Evolutionary conservation across 1,140 invertebrate species (phyloP), one percentile per base, ranked within the genome.

Genomic region (honey bee (Apis mellifera)): DNA sequence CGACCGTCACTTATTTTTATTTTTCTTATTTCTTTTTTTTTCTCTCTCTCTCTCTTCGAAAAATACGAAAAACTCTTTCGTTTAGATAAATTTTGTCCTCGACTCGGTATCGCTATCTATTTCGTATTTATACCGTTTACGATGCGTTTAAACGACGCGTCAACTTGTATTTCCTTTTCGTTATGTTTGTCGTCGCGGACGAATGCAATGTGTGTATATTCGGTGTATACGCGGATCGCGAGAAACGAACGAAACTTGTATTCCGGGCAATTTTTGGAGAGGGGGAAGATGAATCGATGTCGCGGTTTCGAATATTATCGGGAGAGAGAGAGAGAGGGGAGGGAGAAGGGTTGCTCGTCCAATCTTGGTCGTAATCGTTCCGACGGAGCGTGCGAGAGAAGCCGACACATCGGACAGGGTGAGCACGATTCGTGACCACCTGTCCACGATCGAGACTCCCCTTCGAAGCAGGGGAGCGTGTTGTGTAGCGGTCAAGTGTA

Each of bases 361-460:
- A 7, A 62, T 2, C 23, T 21, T 70, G 55, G 55, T 26, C 48
- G 26, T 64, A 80, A 73, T 80, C 52, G 69, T 76, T 84, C 65
- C 32, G 78, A 76, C 54, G 65, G 52, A 65, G 50, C 52, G 54
- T 73, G 42, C 19, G 69, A 50, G 82, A 65, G 50, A 50, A 66
- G 69, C 59, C 55, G 69, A 76, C 79, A n/a, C 11, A 50, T 55
- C 66, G 66, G 55, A 73, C 68, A 57, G 64, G 55, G 32, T 54
- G 75, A 71, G 66, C 77, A 81, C 66, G 84, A 84, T 79, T 83
- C 81, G 73, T 78, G 84, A 81, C 83, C 88, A 90, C 85, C 88
- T 89, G 87, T 86, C 88, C 84, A 71, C 78, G 76, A 90, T 80
- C 82, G 84, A 87, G 84, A 86, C 84, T 88, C 88, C 84, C 88